Base-by-base conservation (phyloP, 1,140 invertebrate species). In the Eciton burchellii region DNA sequence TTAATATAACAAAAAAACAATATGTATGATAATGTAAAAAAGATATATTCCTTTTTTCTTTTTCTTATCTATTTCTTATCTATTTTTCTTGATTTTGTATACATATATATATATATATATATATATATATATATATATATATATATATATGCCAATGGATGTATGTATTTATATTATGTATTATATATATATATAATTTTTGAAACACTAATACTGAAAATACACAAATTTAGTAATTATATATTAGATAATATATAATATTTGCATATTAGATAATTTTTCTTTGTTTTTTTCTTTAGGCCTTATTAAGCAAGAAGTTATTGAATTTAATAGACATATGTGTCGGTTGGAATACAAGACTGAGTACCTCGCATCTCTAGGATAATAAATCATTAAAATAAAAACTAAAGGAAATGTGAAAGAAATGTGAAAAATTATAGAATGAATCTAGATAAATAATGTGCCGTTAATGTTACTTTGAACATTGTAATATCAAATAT, bases 341-440 rank as follows among this genome's bases (percentile, higher is more conserved):
- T 85, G 84, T 70, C 45, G 59, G 83, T 52, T 88, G 74, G 83
- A 74, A 90, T 82, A 91, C 73, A 92, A 92, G 91, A 92, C 91
- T 92, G 91, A 92, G 71, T 84, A 84, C 87, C 86, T 91, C 76
- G 86, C 86, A 88, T 90, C 72, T 79, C 47, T 85, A 87, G 62
- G 54, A 65, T 90, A 88, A 49, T 52, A 35, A 35, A 77, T 86
- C 62, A 63, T 60, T 16, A 66, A 82, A 47, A 87, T 43, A 73
- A 73, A 82, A 68, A 70, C 24, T 71, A 12, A 57, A 63, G 5
- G 47, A 84, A n/a, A n/a, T n/a, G n/a, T n/a, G n/a, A n/a, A 77
- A 66, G 65, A 73, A 59, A 21, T 65, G 19, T 54, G 43, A 56
- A 84, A 84, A 45, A 62, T 45, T 12, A 59, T 74, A 35, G 76